Base-by-base conservation (phyloP, 2,797 vertebrate genomes). In the Gymnothorax reevesii region DNA sequence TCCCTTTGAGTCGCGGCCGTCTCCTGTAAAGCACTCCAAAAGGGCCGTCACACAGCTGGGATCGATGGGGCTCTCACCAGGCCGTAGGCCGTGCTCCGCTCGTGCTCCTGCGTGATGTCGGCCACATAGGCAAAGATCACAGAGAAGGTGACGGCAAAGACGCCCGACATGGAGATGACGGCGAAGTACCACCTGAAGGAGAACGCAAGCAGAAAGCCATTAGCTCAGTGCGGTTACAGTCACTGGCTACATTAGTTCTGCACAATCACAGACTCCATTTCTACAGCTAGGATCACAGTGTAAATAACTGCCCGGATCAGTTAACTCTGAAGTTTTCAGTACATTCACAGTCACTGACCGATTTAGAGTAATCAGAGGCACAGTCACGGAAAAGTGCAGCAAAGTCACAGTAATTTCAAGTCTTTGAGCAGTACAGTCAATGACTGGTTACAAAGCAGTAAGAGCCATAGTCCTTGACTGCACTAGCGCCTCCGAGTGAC, bases 121-220 rank as follows among this genome's bases (percentile, higher is more conserved):
- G 97, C 97, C 89, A 98, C 97, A 0, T 98, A 98, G 57, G 97
- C 97, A 93, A 98, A 98, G 88, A 98, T 97, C 88, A 98, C 97
- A 0, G 97, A 98, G 87, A 98, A 98, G 3, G 97, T 98, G 90
- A 98, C 97, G 8, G 97, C 97, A 88, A 98, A 98, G 87, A 98
- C 97, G 9, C 97, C 97, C 0, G 97, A 98, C 96, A 98, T 97
- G 84, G 97, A 98, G 92, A 98, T 98, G 88, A 98, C 97, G 0
- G 97, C 97, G 92, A 98, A 98, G 90, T 98, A 98, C 97, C 97
- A 98, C 97, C 97, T 98, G 93, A 0, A 89, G 88, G n/a, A 87
- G 82, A 10, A 71, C 17, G 55, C 33, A 42, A 42, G 33, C 33
- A 42, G 33, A 42, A 42, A 42, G 33, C 33, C 33, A 42, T 42